Percentiles rank a stretch among this genome's conserved stretches.
Evolutionary conservation across 2,797 vertebrate genomes (phyloP).

Genomic region (Squalus acanthias): DNA sequence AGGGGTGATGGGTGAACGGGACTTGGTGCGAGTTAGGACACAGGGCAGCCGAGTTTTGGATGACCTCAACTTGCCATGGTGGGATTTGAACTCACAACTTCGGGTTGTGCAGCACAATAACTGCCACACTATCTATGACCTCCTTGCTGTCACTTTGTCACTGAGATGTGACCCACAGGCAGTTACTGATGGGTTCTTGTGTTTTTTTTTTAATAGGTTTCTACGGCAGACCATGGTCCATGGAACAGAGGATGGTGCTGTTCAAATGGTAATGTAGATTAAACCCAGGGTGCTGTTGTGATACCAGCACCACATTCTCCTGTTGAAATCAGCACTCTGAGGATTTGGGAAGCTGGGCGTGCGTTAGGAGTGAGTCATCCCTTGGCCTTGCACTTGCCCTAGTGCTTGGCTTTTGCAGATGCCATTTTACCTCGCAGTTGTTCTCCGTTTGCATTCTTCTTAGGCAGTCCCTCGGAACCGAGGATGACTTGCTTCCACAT

Average conservation of each 20-base stretch:
- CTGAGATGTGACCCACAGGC: neutral
- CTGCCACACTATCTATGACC: too few relatives aligned
- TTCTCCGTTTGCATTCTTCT: neutral
- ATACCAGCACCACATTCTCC: neutral
- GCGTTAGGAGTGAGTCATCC: neutral
- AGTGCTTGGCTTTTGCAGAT: neutral
- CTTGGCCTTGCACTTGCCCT: neutral
- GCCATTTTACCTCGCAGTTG: neutral
- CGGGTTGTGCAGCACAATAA: neutral
- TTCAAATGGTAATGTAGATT: slow-evolving; percentile 65
- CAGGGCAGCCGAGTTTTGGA: too few relatives aligned
- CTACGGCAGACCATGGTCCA: slow-evolving; percentile 78
- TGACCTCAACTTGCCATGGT: too few relatives aligned
- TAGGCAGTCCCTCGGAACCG: too few relatives aligned
- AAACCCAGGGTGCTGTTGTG: neutral
- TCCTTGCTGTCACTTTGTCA: neutral
- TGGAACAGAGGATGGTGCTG: slow-evolving; percentile 77
- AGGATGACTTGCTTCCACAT: too few relatives aligned
- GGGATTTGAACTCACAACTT: too few relatives aligned
- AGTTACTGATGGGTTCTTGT: neutral
- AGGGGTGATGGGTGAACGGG: too few relatives aligned
- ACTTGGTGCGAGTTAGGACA: too few relatives aligned
- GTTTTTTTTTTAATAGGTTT: slow-evolving; percentile 59
- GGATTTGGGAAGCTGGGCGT: neutral
- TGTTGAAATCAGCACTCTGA: neutral